Base-by-base conservation (phyloP, 2,888 invertebrate genomes). In the Glomeris marginata region DNA sequence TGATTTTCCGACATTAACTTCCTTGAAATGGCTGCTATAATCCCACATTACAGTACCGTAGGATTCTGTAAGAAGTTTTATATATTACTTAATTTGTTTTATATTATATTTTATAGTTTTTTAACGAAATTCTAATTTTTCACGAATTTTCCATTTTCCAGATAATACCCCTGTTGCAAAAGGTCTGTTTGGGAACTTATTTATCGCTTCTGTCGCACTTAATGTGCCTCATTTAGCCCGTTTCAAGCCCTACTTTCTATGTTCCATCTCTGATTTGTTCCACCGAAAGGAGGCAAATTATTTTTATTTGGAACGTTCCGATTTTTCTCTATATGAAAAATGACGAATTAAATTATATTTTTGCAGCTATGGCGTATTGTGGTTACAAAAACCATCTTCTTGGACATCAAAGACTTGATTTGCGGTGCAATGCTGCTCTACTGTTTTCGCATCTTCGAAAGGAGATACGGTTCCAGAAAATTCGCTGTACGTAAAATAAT, bases 381-480 rank as follows among this genome's bases (percentile, higher is more conserved):
- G 20, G 59, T 66, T 15, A 64, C 68, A 6, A 67, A 70, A 49
- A 54, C 70, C 33, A 69, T 69, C 2, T 73, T 72, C 59, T 59
- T 71, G 35, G 71, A 73, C 54, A 64, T 71, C 2, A 73, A 73
- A 59, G 72, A 73, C 58, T 57, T 73, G 35, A 61, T 73, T 22
- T 68, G 72, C 56, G 71, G 71, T 35, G 67, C 68, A 18, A 59
- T 73, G 34, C 64, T 73, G 20, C 64, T 73, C 45, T 73, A 72
- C 60, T 72, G 45, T 56, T 56, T 36, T 55, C 64, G 72, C 54
- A 65, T 73, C 52, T 72, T 73, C 65, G 73, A 73, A 59, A 61
- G 72, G 54, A 59, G 72, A 52, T 71, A 69, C 64, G 73, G 73
- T 13, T 72, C 72, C 18, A 64, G 65, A 52, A 72, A 72, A 59